These are phyloP conservation scores for Psix sp. DNA, from an alignment of 1,140 invertebrate species.

Conservation along the genomic window DNA sequence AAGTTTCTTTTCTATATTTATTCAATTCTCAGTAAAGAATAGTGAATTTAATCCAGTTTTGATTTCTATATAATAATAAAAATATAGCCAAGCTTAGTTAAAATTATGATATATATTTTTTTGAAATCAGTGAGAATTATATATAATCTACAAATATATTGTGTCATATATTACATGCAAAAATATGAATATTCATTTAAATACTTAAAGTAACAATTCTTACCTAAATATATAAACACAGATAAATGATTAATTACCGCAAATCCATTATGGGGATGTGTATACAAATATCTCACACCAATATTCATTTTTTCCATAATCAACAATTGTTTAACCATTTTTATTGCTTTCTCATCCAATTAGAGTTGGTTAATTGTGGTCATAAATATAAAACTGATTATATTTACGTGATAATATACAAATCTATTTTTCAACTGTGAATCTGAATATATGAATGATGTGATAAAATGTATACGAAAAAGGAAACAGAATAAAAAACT, in stretches of 20 bases:
- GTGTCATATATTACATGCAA: too few species aligned
- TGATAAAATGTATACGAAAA: constrained; percentile 39
- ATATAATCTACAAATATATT: too few species aligned
- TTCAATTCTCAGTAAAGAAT: too few species aligned
- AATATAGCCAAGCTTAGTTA: too few species aligned
- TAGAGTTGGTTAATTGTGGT: too few species aligned
- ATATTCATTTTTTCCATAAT: not conserved
- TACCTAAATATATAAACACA: constrained; percentile 1
- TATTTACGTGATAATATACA: too few species aligned
- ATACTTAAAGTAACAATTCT: constrained; percentile 4
- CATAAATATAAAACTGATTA: too few species aligned
- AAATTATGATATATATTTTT: too few species aligned
- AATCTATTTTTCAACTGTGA: not conserved
- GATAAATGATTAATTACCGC: constrained; percentile 5
- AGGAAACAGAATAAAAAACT: constrained; percentile 53
- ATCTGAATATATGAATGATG: constrained; percentile 20
- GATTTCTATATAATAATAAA: too few species aligned
- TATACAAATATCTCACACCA: constrained; percentile 31
- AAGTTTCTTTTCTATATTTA: too few species aligned
- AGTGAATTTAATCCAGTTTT: too few species aligned
- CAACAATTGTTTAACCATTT: constrained; percentile 2
- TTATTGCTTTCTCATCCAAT: not conserved
- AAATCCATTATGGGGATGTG: constrained; percentile 2
- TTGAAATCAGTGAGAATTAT: too few species aligned
- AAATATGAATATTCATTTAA: constrained; percentile 3